Base-by-base conservation (phyloP, 1,140 invertebrate species). In the Protaetia brevitarsis region DNA sequence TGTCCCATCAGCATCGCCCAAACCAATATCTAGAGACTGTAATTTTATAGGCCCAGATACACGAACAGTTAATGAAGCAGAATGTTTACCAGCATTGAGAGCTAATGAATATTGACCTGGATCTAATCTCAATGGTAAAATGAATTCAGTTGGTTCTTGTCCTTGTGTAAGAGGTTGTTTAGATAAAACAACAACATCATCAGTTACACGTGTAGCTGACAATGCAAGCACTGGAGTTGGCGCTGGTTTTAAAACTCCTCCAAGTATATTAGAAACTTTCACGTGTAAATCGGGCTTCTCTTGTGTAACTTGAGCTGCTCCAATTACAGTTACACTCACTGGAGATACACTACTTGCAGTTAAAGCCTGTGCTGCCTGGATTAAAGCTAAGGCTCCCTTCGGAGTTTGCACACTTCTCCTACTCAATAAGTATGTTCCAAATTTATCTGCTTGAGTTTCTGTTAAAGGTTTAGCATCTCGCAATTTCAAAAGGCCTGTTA, bases 381-480 rank as follows among this genome's bases (percentile, higher is more conserved):
- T 77, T 19, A 98, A 82, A 63, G 88, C 84, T 36, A 88, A 87
- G 8, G 89, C 91, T 28, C 93, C 93, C 77, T 92, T 92, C 0
- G 89, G 81, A 23, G 91, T 88, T 76, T 93, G 93, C 2, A 97
- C 94, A 58, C 92, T 94, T 71, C 90, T 88, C 29, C 96, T 85
- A n/a, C 90, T 93, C 34, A 97, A 79, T 70, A 98, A 87, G 82
- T 98, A 98, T 77, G 93, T 94, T 11, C 89, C 88, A 71, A 98
- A 91, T 82, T 98, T 98, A 6, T 93, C 85, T 16, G 88, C 87
- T 81, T 97, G 95, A 16, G 90, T 88, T 71, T 87, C 81, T 21
- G 82, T 86, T 28, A 95, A 77, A 10, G 90, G 88, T 23, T 85
- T 66, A 87, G 83, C 76, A 90, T 92, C 68, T 89, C 89, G 87